Evolutionary conservation across 2,888 invertebrate genomes (phyloP).

Genomic region (Sesia apiformis): DNA sequence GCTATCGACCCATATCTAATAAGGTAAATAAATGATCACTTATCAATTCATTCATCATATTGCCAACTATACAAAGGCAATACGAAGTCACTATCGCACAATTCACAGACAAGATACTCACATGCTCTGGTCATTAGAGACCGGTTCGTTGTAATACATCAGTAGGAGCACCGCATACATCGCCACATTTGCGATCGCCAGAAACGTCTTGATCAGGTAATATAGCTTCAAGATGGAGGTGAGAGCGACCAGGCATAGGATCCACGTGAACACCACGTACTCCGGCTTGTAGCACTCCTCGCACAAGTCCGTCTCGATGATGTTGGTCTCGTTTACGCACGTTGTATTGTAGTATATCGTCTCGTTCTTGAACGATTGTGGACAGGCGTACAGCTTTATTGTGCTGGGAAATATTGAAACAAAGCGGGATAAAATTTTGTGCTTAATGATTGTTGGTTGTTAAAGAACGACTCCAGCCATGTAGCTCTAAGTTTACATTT

Average conservation of each 20-base stretch:
- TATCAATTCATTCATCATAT: too few relatives aligned
- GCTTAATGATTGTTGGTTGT: background rate
- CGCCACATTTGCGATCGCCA: conserved; percentile 84
- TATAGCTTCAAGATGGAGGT: conserved; percentile 94
- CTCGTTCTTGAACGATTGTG: conserved; percentile 20
- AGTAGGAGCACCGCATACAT: conserved; percentile 84
- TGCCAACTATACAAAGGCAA: too few relatives aligned
- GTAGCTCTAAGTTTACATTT: too few relatives aligned
- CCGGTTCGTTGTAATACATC: conserved; percentile 64
- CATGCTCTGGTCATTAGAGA: conserved; percentile 25
- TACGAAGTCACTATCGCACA: background rate
- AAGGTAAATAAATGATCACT: too few relatives aligned
- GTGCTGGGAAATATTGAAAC: conserved; percentile 34
- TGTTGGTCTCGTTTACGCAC: conserved; percentile 1
- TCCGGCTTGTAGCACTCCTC: conserved; percentile 81
- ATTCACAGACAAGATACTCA: conserved; percentile 28
- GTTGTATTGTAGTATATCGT: conserved; percentile 1
- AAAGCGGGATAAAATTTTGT: background rate
- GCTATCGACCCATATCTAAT: too few relatives aligned
- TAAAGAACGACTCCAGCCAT: background rate
- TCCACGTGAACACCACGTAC: conserved; percentile 95
- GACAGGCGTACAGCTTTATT: conserved; percentile 50
- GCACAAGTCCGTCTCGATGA: background rate
- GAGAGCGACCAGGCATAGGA: conserved; percentile 91
- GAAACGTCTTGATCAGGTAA: conserved; percentile 87